Base-by-base conservation (phyloP, 2,113 vertebrate genomes). In the Brienomyrus longianalis region DNA sequence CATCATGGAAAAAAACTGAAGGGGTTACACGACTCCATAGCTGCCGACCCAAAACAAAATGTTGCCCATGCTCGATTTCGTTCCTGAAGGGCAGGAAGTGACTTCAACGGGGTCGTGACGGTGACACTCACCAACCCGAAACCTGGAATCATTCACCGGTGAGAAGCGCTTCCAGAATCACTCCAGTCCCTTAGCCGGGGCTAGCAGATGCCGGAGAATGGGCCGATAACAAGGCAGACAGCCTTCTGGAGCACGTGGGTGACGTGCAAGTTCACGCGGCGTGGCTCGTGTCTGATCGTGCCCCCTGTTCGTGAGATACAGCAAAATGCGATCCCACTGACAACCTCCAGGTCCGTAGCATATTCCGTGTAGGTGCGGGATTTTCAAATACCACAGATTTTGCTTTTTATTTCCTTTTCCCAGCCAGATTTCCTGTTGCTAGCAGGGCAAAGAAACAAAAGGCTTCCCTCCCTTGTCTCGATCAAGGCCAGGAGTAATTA, bases 401-500 rank as follows among this genome's bases (percentile, higher is more conserved):
- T 3, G 35, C 5, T n/a, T n/a, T 48, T 43, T 19, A 54, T 54
- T 48, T 83, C 45, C 80, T 83, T n/a, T 83, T 43, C 80, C 39
- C 27, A 48, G 43, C 47, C n/a, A 54, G n/a, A 86, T 56, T 54
- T 86, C 85, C 85, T 39, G 85, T 52, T 39, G n/a, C 48, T 35
- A 86, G 17, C 85, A 10, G 86, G 43, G 31, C 59, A 48, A 21
- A 27, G 86, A 90, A 89, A 90, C 39, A 88, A 90, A 90, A 89
- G 89, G 47, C 77, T 87, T 43, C 89, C 90, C 59, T 83, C 88
- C 90, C 74, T 84, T 85, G 47, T 91, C 74, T 17, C 83, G 88
- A 90, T 52, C 80, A 83, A 91, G 59, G 90, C 89, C 59, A 89
- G 90, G 91, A 89, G 91, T 91, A 93, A 92, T 92, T 91, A 94